Conservation (phyloP, 2,888 invertebrate species). For the Desoria tigrina region DNA sequence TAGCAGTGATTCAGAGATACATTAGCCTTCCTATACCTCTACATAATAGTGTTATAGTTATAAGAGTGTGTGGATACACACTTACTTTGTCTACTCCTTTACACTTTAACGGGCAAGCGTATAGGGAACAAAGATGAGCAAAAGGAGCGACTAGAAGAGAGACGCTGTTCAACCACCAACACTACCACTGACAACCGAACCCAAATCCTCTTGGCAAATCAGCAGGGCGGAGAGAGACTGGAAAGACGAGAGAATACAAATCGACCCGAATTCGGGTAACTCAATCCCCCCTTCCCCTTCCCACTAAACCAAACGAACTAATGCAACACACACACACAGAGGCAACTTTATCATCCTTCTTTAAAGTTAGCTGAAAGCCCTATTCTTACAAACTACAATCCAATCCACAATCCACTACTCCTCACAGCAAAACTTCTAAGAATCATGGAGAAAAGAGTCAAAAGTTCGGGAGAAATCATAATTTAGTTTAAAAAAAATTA, state of each 20-base stretch:
- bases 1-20: slow-evolving; percentile 21
- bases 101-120: slow-evolving; percentile 16
- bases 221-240: slow-evolving; percentile 49
- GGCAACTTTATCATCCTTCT: no score
- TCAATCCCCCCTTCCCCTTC: slow-evolving; percentile 36
- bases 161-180: slow-evolving; percentile 14
- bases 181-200: slow-evolving; percentile 14
- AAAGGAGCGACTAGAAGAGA: slow-evolving; percentile 8
- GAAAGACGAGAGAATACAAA: slow-evolving; percentile 22
- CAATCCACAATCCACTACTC: no score
- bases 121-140: slow-evolving; percentile 7
- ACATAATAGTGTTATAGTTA: no score
- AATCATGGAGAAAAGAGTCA: no score
- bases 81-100: no score
- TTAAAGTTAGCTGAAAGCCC: no score
- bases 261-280: slow-evolving; percentile 43
- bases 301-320: neutral
- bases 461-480: no score
- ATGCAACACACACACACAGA: no score
- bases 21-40: no score
- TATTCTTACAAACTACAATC: no score
- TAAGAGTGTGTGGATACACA: neutral
- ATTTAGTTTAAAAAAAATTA: no score
- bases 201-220: slow-evolving; percentile 47
- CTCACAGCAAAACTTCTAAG: no score